These are phyloP conservation scores for Ptychochromis oligacanthus DNA, from an alignment of 2,113 vertebrate genomes.

Conservation along the genomic window DNA sequence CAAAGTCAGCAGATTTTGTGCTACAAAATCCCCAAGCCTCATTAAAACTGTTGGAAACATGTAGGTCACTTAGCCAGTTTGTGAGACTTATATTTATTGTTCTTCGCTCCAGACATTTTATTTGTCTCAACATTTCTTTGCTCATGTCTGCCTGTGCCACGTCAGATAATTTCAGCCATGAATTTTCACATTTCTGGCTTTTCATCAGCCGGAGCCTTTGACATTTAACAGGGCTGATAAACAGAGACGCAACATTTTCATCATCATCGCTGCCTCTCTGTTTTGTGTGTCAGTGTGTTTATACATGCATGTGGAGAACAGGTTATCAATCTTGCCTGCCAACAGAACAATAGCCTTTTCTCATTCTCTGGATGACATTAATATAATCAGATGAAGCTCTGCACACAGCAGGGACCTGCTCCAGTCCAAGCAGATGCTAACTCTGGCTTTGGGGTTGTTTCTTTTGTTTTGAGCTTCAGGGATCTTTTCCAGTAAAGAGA, in stretches of 20 bases:
- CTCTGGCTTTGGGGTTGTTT: background rate
- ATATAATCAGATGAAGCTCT: constrained; percentile 54
- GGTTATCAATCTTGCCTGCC: constrained; percentile 71
- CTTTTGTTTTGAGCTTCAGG: background rate
- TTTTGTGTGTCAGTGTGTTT: constrained; percentile 12
- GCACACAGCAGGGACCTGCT: constrained; percentile 24
- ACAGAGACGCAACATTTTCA: constrained; percentile 13
- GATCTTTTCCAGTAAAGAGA: background rate
- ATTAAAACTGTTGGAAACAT: background rate
- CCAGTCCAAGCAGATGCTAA: constrained; percentile 19
- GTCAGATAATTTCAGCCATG: background rate
- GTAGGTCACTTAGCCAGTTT: background rate
- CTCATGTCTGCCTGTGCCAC: background rate
- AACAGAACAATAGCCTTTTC: constrained; percentile 48
- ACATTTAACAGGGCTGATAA: constrained; percentile 42
- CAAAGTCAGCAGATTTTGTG: background rate
- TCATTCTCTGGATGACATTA: constrained; percentile 42
- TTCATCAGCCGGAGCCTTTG: constrained; percentile 29
- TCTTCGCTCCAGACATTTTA: constrained; percentile 9
- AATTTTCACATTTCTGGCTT: constrained; percentile 12
- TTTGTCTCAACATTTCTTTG: background rate
- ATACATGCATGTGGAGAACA: constrained; percentile 9
- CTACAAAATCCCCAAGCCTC: background rate
- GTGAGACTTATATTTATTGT: background rate
- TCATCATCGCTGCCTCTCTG: background rate